Conservation (phyloP, 2,113 vertebrate genomes). For the Cheilinus undulatus region DNA sequence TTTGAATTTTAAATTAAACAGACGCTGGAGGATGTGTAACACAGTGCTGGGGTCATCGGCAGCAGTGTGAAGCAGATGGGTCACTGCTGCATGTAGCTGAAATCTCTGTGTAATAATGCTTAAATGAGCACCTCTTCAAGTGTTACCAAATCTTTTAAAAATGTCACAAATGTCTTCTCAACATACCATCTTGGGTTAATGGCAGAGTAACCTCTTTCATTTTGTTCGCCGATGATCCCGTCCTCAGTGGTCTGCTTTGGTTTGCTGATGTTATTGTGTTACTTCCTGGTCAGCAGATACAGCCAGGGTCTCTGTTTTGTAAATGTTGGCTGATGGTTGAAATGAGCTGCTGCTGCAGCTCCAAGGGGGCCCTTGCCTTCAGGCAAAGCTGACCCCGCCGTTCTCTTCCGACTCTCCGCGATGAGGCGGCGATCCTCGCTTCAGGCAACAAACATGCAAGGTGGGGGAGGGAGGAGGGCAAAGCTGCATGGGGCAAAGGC, state of each 20-base stretch:
- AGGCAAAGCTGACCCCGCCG: constrained; percentile 74
- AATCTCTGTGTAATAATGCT: constrained; percentile 11
- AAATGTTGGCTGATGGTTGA: constrained; percentile 51
- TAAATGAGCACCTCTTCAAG: constrained; percentile 32
- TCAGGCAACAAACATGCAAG: constrained; percentile 73
- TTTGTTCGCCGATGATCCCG: constrained; percentile 29
- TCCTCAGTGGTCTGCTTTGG: constrained; percentile 41
- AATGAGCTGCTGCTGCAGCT: constrained; percentile 50
- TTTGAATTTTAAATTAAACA: background rate
- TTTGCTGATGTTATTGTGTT: constrained; percentile 61
- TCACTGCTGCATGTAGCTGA: constrained; percentile 5
- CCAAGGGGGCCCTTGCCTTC: constrained; percentile 65
- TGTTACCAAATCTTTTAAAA: constrained; percentile 33
- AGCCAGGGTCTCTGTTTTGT: constrained; percentile 46
- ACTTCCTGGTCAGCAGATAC: constrained; percentile 73
- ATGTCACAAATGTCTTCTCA: constrained; percentile 22
- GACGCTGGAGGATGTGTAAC: background rate
- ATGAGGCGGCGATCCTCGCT: constrained; percentile 69
- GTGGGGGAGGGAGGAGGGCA: constrained; percentile 13
- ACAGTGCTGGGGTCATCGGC: constrained; percentile 7
- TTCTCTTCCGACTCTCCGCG: constrained; percentile 66
- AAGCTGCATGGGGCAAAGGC: constrained; percentile 67
- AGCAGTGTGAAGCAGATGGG: background rate
- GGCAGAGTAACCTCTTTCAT: constrained; percentile 42
- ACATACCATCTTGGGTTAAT: constrained; percentile 45